Evolutionary conservation across 2,113 vertebrate genomes (phyloP).

Genomic region (Arothron firmamentum): DNA sequence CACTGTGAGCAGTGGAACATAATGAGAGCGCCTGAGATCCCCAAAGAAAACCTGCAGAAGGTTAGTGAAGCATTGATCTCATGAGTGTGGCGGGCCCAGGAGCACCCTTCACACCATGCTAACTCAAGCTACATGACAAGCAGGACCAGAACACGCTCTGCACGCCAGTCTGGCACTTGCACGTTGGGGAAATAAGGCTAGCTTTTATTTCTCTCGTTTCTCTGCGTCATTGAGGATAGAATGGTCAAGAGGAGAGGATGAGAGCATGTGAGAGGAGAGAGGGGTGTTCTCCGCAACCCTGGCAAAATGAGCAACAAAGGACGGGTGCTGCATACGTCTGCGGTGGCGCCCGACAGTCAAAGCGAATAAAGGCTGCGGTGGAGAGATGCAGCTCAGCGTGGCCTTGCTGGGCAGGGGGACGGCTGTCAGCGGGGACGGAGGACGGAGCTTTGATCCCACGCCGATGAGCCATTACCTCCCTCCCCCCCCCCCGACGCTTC

Average conservation of each 20-base stretch:
- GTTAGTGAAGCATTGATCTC: conserved; percentile 69
- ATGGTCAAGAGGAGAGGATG: conserved; percentile 58
- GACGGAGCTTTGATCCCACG: conserved; percentile 63
- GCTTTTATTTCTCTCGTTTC: conserved; percentile 22
- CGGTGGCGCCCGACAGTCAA: conserved; percentile 69
- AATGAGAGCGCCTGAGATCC: conserved; percentile 58
- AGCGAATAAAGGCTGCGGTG: conserved; percentile 69
- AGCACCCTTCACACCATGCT: conserved; percentile 49
- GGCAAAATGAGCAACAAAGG: conserved; percentile 68
- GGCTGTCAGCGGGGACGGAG: conserved; percentile 63
- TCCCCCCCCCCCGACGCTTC: conserved; percentile 49
- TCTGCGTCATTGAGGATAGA: conserved; percentile 52
- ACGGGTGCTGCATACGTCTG: conserved; percentile 68
- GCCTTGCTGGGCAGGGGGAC: conserved; percentile 56
- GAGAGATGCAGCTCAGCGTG: conserved; percentile 69
- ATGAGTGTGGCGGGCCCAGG: conserved; percentile 46
- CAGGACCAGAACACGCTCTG: conserved; percentile 18
- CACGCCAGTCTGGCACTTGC: conserved; percentile 11
- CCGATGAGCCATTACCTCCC: conserved; percentile 67
- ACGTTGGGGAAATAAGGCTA: conserved; percentile 11
- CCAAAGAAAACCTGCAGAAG: conserved; percentile 56
- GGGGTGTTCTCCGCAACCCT: conserved; percentile 41
- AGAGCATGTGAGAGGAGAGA: conserved; percentile 41
- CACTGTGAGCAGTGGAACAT: conserved; percentile 52
- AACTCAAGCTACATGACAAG: conserved; percentile 45